A percentile compares a stretch with the other conserved stretches of the same genome.
phyloP scores from a whole-genome alignment of 1,140 invertebrate genomes.

The Pararge aegeria region DNA sequence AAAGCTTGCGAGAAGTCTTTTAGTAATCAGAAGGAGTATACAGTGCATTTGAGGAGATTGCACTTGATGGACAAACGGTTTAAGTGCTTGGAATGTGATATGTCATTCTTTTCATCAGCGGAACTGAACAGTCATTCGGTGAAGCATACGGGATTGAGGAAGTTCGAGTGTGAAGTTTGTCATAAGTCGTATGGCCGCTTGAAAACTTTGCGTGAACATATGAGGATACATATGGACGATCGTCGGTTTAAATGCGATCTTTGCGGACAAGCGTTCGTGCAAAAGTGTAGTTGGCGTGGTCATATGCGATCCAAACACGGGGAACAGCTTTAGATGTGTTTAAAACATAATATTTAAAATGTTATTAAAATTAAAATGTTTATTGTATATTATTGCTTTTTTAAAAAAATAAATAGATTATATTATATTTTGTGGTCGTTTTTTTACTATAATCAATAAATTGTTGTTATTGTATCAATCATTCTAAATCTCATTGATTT shows the following conservation, averaged over 20 bases:
- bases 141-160: conserved; percentile 81
- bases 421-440: background rate
- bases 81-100: conserved; percentile 51
- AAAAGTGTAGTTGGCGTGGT: conserved; percentile 38
- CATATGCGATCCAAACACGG: conserved; percentile 42
- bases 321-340: conserved; percentile 16
- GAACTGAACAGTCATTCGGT: conserved; percentile 67
- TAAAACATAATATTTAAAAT: background rate
- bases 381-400: background rate
- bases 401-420: conserved; percentile 2
- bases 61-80: conserved; percentile 34
- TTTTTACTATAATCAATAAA: background rate
- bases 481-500: background rate
- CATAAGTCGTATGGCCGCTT: conserved; percentile 78
- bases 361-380: background rate
- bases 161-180: conserved; percentile 78
- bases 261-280: conserved; percentile 42
- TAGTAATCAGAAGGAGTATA: conserved; percentile 12
- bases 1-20: conserved; percentile 33
- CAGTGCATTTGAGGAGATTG: conserved; percentile 25
- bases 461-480: background rate
- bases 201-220: conserved; percentile 71
- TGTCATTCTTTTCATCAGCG: conserved; percentile 38
- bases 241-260: conserved; percentile 43
- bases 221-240: conserved; percentile 76